Base-by-base conservation (phyloP, 2,113 vertebrate species). In the Cyanoderma ruficeps region DNA sequence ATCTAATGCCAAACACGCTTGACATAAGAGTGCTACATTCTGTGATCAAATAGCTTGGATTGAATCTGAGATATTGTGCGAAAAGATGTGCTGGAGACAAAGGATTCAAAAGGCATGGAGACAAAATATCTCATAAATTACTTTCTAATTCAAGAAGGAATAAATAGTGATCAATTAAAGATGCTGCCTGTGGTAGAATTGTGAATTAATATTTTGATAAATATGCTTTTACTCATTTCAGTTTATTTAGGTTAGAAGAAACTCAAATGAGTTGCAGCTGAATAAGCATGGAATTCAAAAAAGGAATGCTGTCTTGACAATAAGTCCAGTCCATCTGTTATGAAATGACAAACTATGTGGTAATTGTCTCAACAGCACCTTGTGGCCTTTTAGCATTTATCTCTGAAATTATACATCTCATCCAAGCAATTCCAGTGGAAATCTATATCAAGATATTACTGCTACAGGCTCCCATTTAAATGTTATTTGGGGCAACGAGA, bases 401-500 rank as follows among this genome's bases (percentile, higher is more conserved):
- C 76, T 39, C 83, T 75, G 61, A 91, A 91, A 96, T 89, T 68
- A 79, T 28, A 7, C 83, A 37, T 74, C 93, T 85, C 15, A 65
- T 77, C 87, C 47, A 92, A 91, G 24, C 53, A 91, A 81, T 70
- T 95, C 87, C 82, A 95, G 57, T 59, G 69, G 59, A 96, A 93
- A 90, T 91, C 92, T 74, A 65, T 84, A 71, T 86, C 33, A 74
- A 91, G 70, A 57, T 93, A 93, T 87, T 90, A 91, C 65, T 71
- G 74, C 81, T 94, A 89, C 75, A 90, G 80, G 25, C 35, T 89
- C 47, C 69, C 75, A 64, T 92, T 96, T 94, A 94, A 90, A 95
- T 83, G 91, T 96, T 97, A 83, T 96, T 93, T 95, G 87, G 90
- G 59, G 65, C 92, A 96, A 61, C 27, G 60, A 90, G 89, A 96